These are phyloP conservation scores for Pocillopora verrucosa DNA, from an alignment of 64 coral and sea anemone genomes.

Conservation along the genomic window DNA sequence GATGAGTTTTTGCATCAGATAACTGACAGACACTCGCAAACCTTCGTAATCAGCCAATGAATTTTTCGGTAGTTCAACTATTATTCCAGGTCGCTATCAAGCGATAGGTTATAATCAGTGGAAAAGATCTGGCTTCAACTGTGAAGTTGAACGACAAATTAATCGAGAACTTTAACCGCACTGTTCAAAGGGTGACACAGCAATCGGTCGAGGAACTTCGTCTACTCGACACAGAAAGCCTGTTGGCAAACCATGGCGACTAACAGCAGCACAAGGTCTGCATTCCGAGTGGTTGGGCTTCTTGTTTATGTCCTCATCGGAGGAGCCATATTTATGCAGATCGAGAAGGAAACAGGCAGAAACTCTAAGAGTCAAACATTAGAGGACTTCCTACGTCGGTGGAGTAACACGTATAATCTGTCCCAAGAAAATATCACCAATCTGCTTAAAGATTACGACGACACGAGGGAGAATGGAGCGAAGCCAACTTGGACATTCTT, in stretches of 20 bases:
- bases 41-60: neutral
- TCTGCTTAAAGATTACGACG: neutral
- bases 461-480: neutral
- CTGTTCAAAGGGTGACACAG: too few species aligned
- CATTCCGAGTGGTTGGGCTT: neutral
- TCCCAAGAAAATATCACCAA: neutral
- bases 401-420: neutral
- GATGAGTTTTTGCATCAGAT: neutral
- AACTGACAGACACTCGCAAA: neutral
- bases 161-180: too few species aligned
- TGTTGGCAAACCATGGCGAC: neutral
- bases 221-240: neutral
- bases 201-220: neutral
- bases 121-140: neutral
- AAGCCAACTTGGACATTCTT: conserved; percentile 12
- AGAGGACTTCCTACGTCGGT: neutral
- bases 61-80: neutral
- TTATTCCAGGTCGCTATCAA: neutral
- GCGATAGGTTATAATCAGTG: neutral
- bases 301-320: neutral
- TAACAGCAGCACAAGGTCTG: neutral
- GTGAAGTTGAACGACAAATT: neutral
- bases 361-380: neutral
- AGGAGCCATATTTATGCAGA: conserved; percentile 36
- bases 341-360: neutral